phyloP scores from a whole-genome alignment of 2,888 invertebrate species.

The Drepanosiphum platanoidis region DNA sequence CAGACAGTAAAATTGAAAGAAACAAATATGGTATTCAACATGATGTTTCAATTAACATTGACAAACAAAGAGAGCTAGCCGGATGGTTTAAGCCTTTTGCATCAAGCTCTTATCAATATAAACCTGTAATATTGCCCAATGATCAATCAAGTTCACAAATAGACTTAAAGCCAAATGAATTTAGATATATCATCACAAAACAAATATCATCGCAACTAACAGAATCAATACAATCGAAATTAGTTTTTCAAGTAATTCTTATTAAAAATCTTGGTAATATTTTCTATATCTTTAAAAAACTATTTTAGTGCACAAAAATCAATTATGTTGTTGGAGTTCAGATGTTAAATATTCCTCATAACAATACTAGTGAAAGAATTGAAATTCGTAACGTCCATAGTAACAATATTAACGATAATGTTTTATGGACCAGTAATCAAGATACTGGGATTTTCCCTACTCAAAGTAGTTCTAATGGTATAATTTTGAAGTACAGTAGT shows the following conservation, averaged over 20 bases:
- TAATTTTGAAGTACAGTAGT: conserved; percentile 82
- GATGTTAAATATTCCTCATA: conserved; percentile 88
- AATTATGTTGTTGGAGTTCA: conserved; percentile 90
- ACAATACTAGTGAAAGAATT: conserved; percentile 86
- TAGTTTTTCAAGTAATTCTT: conserved; percentile 45
- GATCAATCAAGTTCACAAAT: conserved; percentile 63
- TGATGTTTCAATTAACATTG: conserved; percentile 84
- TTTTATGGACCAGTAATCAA: conserved; percentile 79
- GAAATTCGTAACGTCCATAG: conserved; percentile 66
- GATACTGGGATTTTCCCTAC: conserved; percentile 92
- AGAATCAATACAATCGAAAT: conserved; percentile 53
- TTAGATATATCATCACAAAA: conserved; percentile 83
- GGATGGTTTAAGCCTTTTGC: conserved; percentile 82
- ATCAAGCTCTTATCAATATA: conserved; percentile 69
- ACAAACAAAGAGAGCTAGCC: conserved; percentile 89
- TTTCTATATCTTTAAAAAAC: conserved; percentile 3
- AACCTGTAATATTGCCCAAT: conserved; percentile 78
- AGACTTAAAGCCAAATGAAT: conserved; percentile 72
- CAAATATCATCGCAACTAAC: conserved; percentile 66
- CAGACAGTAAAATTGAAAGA: conserved; percentile 80
- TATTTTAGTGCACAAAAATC: conserved; percentile 73
- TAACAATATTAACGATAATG: conserved; percentile 74
- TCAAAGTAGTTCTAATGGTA: conserved; percentile 83
- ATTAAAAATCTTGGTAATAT: not conserved
- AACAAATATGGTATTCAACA: conserved; percentile 91